A percentile compares a stretch with the other conserved stretches of the same genome.
phyloP scores from a whole-genome alignment of 2,113 vertebrate species.

The Paralichthys olivaceus region DNA sequence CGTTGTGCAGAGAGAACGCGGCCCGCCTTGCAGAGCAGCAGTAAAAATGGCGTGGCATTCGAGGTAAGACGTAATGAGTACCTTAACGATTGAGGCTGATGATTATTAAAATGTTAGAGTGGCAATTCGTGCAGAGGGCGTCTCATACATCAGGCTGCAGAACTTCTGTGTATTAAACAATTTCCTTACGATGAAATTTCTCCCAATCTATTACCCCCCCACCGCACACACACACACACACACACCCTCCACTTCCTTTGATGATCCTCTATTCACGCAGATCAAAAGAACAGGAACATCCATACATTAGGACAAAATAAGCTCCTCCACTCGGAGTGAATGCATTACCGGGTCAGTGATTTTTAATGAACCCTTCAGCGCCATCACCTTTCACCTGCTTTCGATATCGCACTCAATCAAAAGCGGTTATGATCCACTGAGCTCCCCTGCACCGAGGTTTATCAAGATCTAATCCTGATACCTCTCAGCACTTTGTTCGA shows the following conservation, averaged over 20 bases:
- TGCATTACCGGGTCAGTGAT: conserved; percentile 55
- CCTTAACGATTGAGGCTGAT: conserved; percentile 39
- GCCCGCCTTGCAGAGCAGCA: conserved; percentile 3
- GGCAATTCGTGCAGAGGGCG: conserved; percentile 43
- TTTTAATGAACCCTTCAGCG: conserved; percentile 67
- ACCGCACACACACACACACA: conserved; percentile 5
- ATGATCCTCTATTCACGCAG: conserved; percentile 51
- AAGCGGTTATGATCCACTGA: conserved; percentile 28
- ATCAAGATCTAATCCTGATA: not conserved
- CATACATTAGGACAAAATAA: conserved; percentile 61
- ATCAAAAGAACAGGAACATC: conserved; percentile 67
- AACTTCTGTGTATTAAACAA: conserved; percentile 58
- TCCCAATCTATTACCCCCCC: conserved; percentile 44
- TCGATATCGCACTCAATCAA: conserved; percentile 39
- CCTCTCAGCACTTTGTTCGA: conserved; percentile 2
- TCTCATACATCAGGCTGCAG: conserved; percentile 45
- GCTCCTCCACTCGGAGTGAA: conserved; percentile 46
- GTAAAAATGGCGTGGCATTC: conserved; percentile 39
- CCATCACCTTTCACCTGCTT: conserved; percentile 61
- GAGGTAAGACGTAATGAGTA: conserved; percentile 36
- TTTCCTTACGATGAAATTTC: conserved; percentile 52
- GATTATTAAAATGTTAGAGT: conserved; percentile 64
- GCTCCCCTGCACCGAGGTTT: not conserved
- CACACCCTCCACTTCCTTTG: conserved; percentile 55
- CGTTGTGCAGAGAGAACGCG: not conserved